These are phyloP conservation scores for Mormoops blainvillei DNA, from an alignment of 2,113 vertebrate genomes.

Conservation along the genomic window DNA sequence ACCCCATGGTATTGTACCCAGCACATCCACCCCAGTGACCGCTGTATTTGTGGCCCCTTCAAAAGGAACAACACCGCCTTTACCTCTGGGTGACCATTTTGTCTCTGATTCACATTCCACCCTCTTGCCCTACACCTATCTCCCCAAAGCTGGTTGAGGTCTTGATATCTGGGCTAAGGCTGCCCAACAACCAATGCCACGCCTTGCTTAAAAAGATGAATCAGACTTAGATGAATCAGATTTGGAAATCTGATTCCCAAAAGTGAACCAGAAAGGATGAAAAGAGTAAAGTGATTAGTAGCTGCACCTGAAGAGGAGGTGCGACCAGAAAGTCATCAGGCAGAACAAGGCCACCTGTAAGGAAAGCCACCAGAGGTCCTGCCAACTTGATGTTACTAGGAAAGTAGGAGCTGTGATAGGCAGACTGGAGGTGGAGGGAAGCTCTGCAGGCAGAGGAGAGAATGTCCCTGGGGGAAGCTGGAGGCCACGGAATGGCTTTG, in stretches of 20 bases:
- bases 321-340: fast-evolving
- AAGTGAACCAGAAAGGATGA: neutral
- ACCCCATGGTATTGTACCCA: fast-evolving
- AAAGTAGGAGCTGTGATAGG: neutral
- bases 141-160: no score
- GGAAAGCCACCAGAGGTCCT: neutral
- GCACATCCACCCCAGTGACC: neutral
- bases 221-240: neutral
- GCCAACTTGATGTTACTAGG: neutral
- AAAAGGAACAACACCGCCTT: neutral
- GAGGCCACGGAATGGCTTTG: fast-evolving
- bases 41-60: neutral
- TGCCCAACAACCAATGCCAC: neutral
- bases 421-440: neutral
- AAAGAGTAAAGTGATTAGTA: neutral
- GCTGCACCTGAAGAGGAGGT: neutral
- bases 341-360: fast-evolving
- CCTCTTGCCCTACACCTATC: neutral
- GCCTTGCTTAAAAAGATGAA: neutral
- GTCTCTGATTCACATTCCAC: neutral
- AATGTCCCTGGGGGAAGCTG: fast-evolving
- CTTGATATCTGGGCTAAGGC: neutral
- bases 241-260: neutral
- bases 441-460: fast-evolving
- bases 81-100: neutral